Conservation (phyloP, 2,797 vertebrate genomes). For the Poecilia gillii region DNA sequence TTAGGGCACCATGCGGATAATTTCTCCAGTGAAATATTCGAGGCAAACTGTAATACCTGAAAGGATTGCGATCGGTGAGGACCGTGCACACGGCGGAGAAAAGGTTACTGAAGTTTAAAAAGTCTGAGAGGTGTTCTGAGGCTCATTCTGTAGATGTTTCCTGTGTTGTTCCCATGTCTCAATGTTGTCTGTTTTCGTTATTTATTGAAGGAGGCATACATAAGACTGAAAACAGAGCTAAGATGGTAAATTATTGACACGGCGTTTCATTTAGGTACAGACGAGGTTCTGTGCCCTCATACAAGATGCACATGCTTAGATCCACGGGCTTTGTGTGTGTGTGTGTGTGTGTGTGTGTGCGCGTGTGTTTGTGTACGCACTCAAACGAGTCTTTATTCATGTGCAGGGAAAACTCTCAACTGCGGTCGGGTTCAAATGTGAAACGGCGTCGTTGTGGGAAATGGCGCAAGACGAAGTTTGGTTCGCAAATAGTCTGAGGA, state of each 20-base stretch:
- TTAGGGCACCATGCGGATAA: slow-evolving; percentile 50
- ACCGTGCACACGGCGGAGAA: background rate
- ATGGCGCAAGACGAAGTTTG: background rate
- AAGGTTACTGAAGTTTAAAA: slow-evolving; percentile 7
- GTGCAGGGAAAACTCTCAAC: background rate
- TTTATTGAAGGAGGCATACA: slow-evolving; percentile 39
- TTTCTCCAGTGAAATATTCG: slow-evolving; percentile 55
- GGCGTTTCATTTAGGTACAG: slow-evolving; percentile 22
- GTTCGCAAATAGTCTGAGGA: slow-evolving; percentile 16
- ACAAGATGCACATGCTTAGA: slow-evolving; percentile 25
- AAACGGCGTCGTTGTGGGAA: slow-evolving; percentile 5
- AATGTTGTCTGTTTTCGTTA: slow-evolving; percentile 41
- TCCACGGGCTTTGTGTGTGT: slow-evolving; percentile 10
- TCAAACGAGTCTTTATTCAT: background rate
- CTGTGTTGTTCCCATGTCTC: slow-evolving; percentile 18
- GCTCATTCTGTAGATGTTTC: slow-evolving; percentile 29
- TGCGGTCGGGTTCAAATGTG: background rate
- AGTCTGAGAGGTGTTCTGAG: slow-evolving; percentile 7
- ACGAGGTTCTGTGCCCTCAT: slow-evolving; percentile 16
- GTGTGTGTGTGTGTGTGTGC: too few species aligned
- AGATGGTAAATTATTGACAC: slow-evolving; percentile 50
- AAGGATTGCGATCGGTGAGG: slow-evolving; percentile 28
- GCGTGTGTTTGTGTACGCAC: too few species aligned
- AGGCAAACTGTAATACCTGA: slow-evolving; percentile 58
- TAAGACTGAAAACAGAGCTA: slow-evolving; percentile 31